Conservation (phyloP, 1,140 invertebrate species). For the Elymnias hypermnestra region DNA sequence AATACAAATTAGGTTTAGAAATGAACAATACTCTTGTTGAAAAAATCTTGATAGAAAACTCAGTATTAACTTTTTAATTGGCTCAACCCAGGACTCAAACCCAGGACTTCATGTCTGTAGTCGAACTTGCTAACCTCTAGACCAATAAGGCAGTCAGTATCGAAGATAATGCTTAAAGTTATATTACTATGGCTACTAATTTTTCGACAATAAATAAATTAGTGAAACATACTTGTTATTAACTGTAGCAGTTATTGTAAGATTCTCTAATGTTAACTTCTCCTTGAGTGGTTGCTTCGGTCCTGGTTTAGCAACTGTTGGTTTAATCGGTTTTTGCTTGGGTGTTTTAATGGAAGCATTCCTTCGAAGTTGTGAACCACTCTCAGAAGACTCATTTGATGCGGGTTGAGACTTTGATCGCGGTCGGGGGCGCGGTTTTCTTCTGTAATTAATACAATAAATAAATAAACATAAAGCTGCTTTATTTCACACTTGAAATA, state of each 20-base stretch:
- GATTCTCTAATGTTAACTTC: conserved; percentile 51
- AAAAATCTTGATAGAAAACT: too few species aligned
- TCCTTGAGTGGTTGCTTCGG: conserved; percentile 26
- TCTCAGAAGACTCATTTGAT: conserved; percentile 46
- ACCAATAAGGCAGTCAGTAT: too few species aligned
- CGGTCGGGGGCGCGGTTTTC: conserved; percentile 30
- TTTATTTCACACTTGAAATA: too few species aligned
- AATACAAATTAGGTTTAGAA: too few species aligned
- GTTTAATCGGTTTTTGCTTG: conserved; percentile 28
- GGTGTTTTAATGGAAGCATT: conserved; percentile 51
- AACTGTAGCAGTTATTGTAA: conserved; percentile 49
- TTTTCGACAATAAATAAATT: too few species aligned
- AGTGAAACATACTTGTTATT: conserved; percentile 38
- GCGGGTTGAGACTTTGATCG: conserved; percentile 59
- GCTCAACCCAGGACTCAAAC: too few species aligned
- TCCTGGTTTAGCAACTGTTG: conserved; percentile 12
- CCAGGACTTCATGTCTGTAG: too few species aligned
- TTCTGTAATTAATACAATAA: conserved; percentile 31
- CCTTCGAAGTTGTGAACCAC: conserved; percentile 33
- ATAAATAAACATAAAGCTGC: too few species aligned
- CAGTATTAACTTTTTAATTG: too few species aligned
- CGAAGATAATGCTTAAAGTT: neutral
- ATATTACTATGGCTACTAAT: neutral
- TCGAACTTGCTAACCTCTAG: too few species aligned
- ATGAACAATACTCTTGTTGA: too few species aligned